Evolutionary conservation across 30 jellyfish, hydroid and myxozoan genomes (phyloP).

Genomic region (Cassiopea andromeda): DNA sequence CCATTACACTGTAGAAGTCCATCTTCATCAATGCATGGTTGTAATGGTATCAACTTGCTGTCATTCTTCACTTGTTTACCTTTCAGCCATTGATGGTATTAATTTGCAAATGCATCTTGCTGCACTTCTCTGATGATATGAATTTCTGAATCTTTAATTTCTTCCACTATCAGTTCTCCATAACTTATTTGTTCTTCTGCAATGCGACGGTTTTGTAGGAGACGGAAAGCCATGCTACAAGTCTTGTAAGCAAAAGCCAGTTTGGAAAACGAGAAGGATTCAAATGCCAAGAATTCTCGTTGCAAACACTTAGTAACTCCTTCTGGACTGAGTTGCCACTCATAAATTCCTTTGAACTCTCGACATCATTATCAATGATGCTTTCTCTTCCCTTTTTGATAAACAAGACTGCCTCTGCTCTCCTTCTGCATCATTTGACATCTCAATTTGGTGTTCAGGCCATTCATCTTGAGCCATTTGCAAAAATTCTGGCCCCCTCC

Average conservation of each 20-base stretch:
- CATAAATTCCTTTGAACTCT: neutral
- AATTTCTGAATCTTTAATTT: constrained; percentile 28
- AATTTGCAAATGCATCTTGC: constrained; percentile 35
- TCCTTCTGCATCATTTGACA: neutral
- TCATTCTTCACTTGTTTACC: constrained; percentile 1
- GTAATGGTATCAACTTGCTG: constrained; percentile 12
- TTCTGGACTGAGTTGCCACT: constrained; percentile 5
- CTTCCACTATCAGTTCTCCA: constrained; percentile 43
- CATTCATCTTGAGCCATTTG: constrained; percentile 25
- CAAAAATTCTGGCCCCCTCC: constrained; percentile 56
- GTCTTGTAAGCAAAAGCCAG: constrained; percentile 37
- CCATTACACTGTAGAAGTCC: constrained; percentile 63
- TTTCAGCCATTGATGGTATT: constrained; percentile 11
- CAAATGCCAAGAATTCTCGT: constrained; percentile 16
- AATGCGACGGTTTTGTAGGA: constrained; percentile 27
- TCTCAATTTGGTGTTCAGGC: constrained; percentile 18
- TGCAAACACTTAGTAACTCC: neutral
- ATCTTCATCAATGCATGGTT: constrained; percentile 52
- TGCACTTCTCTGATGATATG: constrained; percentile 9
- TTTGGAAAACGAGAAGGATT: constrained; percentile 21
- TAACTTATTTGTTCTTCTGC: neutral
- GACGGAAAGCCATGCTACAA: constrained; percentile 23
- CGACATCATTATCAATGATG: neutral
- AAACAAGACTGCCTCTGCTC: neutral
- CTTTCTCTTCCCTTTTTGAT: neutral